A percentile compares a stretch with the other conserved stretches of the same genome.
phyloP scores from a whole-genome alignment of 2,113 vertebrate species.

The Motacilla alba region DNA sequence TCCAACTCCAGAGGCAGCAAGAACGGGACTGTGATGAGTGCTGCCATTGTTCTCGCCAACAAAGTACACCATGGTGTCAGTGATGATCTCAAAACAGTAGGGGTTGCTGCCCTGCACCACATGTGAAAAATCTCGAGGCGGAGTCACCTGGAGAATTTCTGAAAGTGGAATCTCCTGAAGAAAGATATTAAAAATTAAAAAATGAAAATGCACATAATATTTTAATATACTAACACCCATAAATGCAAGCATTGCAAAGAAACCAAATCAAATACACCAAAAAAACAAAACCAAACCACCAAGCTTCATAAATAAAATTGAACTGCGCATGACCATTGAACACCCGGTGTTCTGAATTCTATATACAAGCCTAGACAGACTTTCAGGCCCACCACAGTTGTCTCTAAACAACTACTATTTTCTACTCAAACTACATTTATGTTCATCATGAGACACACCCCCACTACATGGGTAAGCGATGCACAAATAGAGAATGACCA shows the following conservation, averaged over 20 bases:
- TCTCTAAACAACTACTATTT: neutral
- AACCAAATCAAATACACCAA: neutral
- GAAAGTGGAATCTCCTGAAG: conserved; percentile 97
- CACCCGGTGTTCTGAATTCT: neutral
- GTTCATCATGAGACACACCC: neutral
- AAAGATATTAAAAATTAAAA: conserved; percentile 55
- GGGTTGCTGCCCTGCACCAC: conserved; percentile 89
- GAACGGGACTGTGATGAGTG: conserved; percentile 83
- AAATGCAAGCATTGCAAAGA: neutral
- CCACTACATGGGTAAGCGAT: neutral
- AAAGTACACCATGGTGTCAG: conserved; percentile 95
- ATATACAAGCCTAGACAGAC: neutral
- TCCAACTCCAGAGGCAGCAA: conserved; percentile 91
- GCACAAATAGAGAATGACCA: neutral
- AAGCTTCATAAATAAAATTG: neutral
- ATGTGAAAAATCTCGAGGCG: conserved; percentile 83
- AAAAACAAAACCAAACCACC: neutral
- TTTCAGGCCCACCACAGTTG: neutral
- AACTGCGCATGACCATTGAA: fast-evolving
- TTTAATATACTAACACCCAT: neutral
- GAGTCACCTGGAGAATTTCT: conserved; percentile 95
- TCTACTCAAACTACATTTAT: neutral
- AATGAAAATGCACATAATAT: neutral
- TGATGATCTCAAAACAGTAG: conserved; percentile 99
- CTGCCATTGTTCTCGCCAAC: conserved; percentile 93